These are phyloP conservation scores for Melanogrammus aeglefinus DNA, from an alignment of 2,797 vertebrate genomes.

Conservation along the genomic window DNA sequence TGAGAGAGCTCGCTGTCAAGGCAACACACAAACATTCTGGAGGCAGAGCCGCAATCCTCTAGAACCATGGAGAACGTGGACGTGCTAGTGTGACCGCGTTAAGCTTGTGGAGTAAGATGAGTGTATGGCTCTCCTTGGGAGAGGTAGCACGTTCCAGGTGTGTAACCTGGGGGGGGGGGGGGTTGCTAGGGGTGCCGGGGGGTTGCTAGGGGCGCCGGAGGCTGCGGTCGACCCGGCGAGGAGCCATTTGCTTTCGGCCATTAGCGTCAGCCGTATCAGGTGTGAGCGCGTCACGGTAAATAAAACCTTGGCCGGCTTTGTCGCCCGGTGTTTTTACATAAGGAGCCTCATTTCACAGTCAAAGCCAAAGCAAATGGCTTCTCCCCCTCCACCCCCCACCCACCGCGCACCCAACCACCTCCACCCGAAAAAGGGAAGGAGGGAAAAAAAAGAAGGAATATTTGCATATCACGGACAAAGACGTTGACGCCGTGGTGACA, in stretches of 20 bases:
- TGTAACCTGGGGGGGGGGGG: no score
- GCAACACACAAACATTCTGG: slow-evolving; percentile 56
- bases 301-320: slow-evolving; percentile 63
- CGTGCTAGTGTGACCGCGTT: background rate
- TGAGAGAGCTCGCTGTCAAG: slow-evolving; percentile 84
- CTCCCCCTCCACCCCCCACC: slow-evolving; percentile 60
- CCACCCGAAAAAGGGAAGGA: slow-evolving; percentile 59
- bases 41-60: no score
- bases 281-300: slow-evolving; percentile 71
- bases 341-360: slow-evolving; percentile 76
- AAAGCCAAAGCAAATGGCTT: slow-evolving; percentile 72
- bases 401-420: no score
- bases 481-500: slow-evolving; percentile 70
- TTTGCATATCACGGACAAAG: slow-evolving; percentile 82
- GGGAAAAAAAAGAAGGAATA: slow-evolving; percentile 56
- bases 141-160: no score
- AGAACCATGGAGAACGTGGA: slow-evolving; percentile 4
- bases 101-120: no score
- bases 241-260: slow-evolving; percentile 68
- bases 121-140: no score
- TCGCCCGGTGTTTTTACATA: slow-evolving; percentile 70
- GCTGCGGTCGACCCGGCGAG: no score
- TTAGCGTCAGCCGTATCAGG: slow-evolving; percentile 72
- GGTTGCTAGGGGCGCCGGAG: no score
- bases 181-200: no score